Conservation (phyloP, 2,797 vertebrate species). For the Diglossa cyanea region DNA sequence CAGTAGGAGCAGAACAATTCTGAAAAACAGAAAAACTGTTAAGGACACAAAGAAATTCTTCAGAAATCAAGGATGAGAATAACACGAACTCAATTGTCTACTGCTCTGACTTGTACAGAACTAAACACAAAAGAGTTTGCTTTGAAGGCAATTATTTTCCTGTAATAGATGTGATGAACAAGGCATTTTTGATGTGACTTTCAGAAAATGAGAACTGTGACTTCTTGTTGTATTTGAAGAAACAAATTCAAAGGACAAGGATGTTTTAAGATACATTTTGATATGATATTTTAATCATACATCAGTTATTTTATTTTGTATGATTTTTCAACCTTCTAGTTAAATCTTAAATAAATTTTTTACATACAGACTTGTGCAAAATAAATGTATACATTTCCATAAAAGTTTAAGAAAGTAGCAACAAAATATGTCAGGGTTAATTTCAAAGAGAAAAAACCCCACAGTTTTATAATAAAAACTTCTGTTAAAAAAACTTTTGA, state of each 20-base stretch:
- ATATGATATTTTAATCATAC: background rate
- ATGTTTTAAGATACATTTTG: background rate
- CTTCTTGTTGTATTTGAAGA: background rate
- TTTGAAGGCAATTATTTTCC: background rate
- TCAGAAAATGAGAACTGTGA: background rate
- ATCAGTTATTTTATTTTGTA: background rate
- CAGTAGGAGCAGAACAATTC: background rate
- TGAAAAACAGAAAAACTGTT: background rate
- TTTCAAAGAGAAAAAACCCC: fast-evolving
- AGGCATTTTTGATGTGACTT: background rate
- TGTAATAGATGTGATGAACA: background rate
- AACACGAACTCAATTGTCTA: background rate
- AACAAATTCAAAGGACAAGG: background rate
- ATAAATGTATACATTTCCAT: background rate
- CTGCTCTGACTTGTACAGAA: background rate
- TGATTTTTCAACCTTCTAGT: background rate
- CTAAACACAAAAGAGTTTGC: background rate
- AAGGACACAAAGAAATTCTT: background rate
- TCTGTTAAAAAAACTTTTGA: background rate
- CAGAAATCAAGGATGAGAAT: background rate
- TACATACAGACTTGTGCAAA: background rate
- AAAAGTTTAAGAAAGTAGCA: background rate
- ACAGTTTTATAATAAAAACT: background rate
- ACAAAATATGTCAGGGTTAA: background rate
- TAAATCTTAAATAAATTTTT: background rate